These are phyloP conservation scores for Chelon auratus DNA, from an alignment of 2,797 vertebrate species.

Conservation along the genomic window DNA sequence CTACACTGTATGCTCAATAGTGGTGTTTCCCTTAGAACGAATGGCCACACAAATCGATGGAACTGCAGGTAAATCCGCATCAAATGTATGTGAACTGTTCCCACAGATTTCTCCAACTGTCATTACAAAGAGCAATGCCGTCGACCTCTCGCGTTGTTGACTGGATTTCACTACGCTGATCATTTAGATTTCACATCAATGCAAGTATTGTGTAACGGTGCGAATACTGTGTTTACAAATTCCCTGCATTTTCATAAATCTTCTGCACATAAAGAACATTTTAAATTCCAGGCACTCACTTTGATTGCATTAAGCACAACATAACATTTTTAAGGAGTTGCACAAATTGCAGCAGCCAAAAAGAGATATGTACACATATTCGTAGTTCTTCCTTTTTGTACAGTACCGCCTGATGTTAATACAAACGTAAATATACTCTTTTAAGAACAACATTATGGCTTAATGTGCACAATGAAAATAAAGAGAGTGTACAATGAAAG, in stretches of 20 bases:
- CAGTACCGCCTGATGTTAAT: slow-evolving; percentile 82
- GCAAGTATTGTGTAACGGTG: slow-evolving; percentile 72
- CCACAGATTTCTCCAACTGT: slow-evolving; percentile 51
- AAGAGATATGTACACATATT: slow-evolving; percentile 86
- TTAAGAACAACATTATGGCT: slow-evolving; percentile 77
- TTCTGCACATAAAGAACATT: slow-evolving; percentile 83
- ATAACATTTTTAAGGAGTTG: slow-evolving; percentile 89
- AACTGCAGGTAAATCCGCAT: slow-evolving; percentile 71
- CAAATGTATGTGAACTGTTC: slow-evolving; percentile 63
- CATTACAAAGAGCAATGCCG: slow-evolving; percentile 62
- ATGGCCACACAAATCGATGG: slow-evolving; percentile 60
- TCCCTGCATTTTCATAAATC: slow-evolving; percentile 88
- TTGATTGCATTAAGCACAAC: slow-evolving; percentile 92
- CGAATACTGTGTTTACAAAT: slow-evolving; percentile 85
- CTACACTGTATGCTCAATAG: slow-evolving; percentile 85
- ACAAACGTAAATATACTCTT: slow-evolving; percentile 76
- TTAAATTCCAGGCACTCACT: slow-evolving; percentile 90
- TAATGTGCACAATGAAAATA: slow-evolving; percentile 75
- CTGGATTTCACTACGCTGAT: slow-evolving; percentile 53
- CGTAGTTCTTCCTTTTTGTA: slow-evolving; percentile 81
- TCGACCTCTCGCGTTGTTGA: slow-evolving; percentile 63
- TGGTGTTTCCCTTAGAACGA: slow-evolving; percentile 75
- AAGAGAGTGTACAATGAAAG: slow-evolving; percentile 68
- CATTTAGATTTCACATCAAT: slow-evolving; percentile 61
- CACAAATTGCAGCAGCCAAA: slow-evolving; percentile 90